Percentiles rank a stretch among this genome's conserved stretches.
These are phyloP conservation scores for Ochlodes sylvanus DNA, from an alignment of 2,888 invertebrate genomes.

Conservation along the genomic window DNA sequence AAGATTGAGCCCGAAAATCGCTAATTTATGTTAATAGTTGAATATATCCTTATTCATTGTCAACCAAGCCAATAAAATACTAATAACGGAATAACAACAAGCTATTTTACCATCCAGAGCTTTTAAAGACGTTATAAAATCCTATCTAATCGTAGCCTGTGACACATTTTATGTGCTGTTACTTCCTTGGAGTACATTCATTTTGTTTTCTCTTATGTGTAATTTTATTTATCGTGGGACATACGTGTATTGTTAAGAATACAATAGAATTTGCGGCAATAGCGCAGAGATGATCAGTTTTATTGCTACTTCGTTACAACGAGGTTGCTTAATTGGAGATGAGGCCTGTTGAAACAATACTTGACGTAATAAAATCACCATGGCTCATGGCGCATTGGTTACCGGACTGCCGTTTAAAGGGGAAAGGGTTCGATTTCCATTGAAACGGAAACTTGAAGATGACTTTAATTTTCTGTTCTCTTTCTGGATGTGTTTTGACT, in stretches of 20 bases:
- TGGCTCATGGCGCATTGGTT: no score
- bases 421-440: no score
- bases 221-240: constrained; percentile 28
- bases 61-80: background rate
- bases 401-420: no score
- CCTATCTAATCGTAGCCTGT: constrained; percentile 2
- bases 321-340: constrained; percentile 9
- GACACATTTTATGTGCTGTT: constrained; percentile 9
- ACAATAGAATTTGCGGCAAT: constrained; percentile 26
- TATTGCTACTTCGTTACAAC: constrained; percentile 1
- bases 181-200: constrained; percentile 10
- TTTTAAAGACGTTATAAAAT: constrained; percentile 8
- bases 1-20: background rate
- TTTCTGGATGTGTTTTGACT: no score
- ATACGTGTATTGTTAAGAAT: constrained; percentile 16
- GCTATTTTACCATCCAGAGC: background rate
- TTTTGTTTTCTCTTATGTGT: constrained; percentile 13
- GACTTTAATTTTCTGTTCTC: no score
- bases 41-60: background rate
- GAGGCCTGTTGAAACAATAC: constrained; percentile 1
- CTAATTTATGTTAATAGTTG: background rate
- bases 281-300: constrained; percentile 1
- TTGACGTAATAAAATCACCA: background rate
- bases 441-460: no score
- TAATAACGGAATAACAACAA: background rate